These are phyloP conservation scores for Dromiciops gliroides DNA, from an alignment of 2,113 vertebrate genomes.

Conservation along the genomic window DNA sequence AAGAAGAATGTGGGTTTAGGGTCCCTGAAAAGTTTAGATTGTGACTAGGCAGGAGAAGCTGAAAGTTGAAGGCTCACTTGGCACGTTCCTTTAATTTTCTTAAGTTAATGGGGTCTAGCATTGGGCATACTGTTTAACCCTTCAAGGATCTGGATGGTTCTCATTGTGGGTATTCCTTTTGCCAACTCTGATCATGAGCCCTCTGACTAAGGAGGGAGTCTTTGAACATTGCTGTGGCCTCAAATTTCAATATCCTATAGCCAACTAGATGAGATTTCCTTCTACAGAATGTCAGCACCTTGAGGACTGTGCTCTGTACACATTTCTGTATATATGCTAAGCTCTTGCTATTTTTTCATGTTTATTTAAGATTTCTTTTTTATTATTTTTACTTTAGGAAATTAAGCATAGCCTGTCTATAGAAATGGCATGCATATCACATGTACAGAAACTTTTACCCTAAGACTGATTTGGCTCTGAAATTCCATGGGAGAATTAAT, in stretches of 20 bases:
- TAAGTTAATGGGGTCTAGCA: neutral
- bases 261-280: neutral
- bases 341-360: neutral
- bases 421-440: neutral
- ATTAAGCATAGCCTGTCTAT: neutral
- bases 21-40: conserved; percentile 36
- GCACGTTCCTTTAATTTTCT: conserved; percentile 36
- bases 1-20: neutral
- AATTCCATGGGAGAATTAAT: neutral
- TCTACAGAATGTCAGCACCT: neutral
- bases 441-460: neutral
- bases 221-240: neutral
- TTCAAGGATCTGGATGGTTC: neutral
- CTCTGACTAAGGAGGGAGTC: neutral
- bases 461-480: neutral
- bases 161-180: neutral
- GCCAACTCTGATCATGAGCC: neutral
- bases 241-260: neutral
- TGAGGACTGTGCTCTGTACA: neutral
- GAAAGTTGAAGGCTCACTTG: neutral
- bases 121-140: neutral
- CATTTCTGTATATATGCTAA: neutral
- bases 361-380: neutral
- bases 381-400: neutral
- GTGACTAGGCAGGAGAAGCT: conserved; percentile 28